A percentile compares a stretch with the other conserved stretches of the same genome.
These are phyloP conservation scores for Alauda arvensis DNA, from an alignment of 2,797 vertebrate genomes.

Conservation along the genomic window DNA sequence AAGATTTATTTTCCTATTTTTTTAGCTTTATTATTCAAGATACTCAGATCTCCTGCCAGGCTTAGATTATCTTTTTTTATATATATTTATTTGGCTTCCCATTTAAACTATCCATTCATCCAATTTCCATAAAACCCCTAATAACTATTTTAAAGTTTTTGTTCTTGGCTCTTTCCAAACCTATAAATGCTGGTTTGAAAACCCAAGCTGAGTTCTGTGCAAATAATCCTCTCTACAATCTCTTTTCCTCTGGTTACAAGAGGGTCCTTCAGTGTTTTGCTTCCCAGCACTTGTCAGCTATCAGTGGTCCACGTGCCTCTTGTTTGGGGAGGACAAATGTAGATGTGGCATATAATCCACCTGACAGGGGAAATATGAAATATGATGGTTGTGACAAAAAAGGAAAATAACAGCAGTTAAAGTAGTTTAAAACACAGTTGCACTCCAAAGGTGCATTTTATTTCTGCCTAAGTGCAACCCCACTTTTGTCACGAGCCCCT, in stretches of 20 bases:
- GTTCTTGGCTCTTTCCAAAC: constrained; percentile 65
- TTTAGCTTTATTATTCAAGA: constrained; percentile 50
- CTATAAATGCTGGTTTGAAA: constrained; percentile 70
- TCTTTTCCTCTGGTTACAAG: constrained; percentile 43
- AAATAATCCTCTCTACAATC: constrained; percentile 39
- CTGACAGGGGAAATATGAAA: not conserved
- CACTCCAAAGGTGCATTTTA: not conserved
- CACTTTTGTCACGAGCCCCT: not conserved
- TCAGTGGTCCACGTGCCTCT: not conserved
- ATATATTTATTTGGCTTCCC: constrained; percentile 57
- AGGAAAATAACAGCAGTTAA: not conserved
- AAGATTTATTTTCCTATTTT: constrained; percentile 32
- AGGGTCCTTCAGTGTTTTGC: not conserved
- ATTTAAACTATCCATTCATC: constrained; percentile 61
- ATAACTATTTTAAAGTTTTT: constrained; percentile 72
- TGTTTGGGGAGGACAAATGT: not conserved
- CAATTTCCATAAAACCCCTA: constrained; percentile 72
- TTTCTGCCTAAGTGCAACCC: not conserved
- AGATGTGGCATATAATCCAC: not conserved
- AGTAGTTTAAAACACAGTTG: not conserved
- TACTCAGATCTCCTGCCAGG: constrained; percentile 37
- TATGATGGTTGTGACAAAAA: not conserved
- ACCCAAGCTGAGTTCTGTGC: constrained; percentile 56
- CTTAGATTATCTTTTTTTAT: constrained; percentile 56
- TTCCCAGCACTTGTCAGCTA: constrained; percentile 19